These are phyloP conservation scores for Globodera ellingtonae DNA, from an alignment of 1,140 invertebrate species.

Conservation along the genomic window DNA sequence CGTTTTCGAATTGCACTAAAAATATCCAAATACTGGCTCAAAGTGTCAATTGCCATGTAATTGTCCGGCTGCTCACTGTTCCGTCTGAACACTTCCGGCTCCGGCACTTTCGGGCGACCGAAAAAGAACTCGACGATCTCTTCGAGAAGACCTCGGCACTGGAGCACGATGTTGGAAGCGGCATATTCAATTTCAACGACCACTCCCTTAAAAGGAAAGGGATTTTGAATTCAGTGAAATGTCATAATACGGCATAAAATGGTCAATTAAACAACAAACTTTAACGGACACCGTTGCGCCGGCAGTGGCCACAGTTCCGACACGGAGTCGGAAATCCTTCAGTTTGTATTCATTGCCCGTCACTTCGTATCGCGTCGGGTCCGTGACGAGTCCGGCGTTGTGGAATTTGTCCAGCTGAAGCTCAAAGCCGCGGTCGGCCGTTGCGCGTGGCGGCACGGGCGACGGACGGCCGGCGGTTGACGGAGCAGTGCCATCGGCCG, in stretches of 20 bases:
- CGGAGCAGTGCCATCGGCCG: background rate
- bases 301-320: conserved; percentile 40
- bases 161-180: conserved; percentile 40
- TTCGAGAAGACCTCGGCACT: conserved; percentile 30
- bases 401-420: conserved; percentile 46
- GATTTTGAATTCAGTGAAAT: background rate
- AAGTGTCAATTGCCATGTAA: conserved; percentile 44
- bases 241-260: background rate
- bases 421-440: conserved; percentile 48
- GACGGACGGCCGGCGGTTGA: conserved; percentile 19
- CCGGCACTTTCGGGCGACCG: conserved; percentile 35
- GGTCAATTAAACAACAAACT: conserved; percentile 27
- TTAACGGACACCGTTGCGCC: conserved; percentile 40
- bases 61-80: conserved; percentile 34
- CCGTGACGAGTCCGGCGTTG: conserved; percentile 40
- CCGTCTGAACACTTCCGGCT: conserved; percentile 34
- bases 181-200: conserved; percentile 50
- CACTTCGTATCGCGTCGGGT: conserved; percentile 41
- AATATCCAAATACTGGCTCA: conserved; percentile 43
- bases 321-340: conserved; percentile 49
- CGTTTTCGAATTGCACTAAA: conserved; percentile 45
- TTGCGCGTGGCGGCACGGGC: conserved; percentile 33
- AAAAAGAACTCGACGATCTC: conserved; percentile 46
- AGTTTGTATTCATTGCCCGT: conserved; percentile 45
- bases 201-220: conserved; percentile 39